A percentile compares a stretch with the other conserved stretches of the same genome.
phyloP scores from a whole-genome alignment of 23 tunicate genomes.

The Trididemnum clinides region DNA sequence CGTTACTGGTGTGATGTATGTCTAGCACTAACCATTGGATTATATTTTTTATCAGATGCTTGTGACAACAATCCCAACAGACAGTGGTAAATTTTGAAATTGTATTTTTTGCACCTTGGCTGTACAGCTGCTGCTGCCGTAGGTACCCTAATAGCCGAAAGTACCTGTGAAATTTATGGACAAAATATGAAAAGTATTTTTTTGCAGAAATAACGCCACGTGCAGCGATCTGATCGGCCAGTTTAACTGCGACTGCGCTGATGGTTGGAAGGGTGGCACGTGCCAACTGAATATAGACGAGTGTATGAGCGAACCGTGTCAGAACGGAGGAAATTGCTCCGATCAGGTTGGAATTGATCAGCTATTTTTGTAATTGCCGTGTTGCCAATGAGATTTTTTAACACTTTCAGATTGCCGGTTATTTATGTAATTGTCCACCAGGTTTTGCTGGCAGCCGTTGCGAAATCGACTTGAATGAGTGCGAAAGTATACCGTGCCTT shows the following conservation, averaged over 20 bases:
- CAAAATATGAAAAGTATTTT: too few species aligned
- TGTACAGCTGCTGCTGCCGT: too few species aligned
- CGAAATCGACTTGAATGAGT: slow-evolving; percentile 52
- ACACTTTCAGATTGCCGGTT: slow-evolving; percentile 61
- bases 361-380: slow-evolving; percentile 55
- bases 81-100: too few species aligned
- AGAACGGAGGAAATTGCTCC: slow-evolving; percentile 37
- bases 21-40: too few species aligned
- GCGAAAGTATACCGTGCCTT: slow-evolving; percentile 59
- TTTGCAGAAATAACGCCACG: slow-evolving; percentile 21
- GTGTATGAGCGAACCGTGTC: slow-evolving; percentile 48
- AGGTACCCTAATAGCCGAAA: too few species aligned
- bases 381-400: background rate
- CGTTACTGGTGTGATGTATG: too few species aligned
- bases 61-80: too few species aligned
- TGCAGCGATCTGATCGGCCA: slow-evolving; percentile 52
- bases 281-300: slow-evolving; percentile 69
- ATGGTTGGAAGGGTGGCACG: slow-evolving; percentile 46
- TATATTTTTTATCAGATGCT: too few species aligned
- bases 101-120: too few species aligned
- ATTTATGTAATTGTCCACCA: slow-evolving; percentile 47
- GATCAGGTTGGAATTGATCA: slow-evolving; percentile 51
- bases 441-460: slow-evolving; percentile 52
- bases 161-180: too few species aligned
- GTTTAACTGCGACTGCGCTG: slow-evolving; percentile 48